phyloP scores from a whole-genome alignment of 2,113 vertebrate species.

The Capreolus pygargus region DNA sequence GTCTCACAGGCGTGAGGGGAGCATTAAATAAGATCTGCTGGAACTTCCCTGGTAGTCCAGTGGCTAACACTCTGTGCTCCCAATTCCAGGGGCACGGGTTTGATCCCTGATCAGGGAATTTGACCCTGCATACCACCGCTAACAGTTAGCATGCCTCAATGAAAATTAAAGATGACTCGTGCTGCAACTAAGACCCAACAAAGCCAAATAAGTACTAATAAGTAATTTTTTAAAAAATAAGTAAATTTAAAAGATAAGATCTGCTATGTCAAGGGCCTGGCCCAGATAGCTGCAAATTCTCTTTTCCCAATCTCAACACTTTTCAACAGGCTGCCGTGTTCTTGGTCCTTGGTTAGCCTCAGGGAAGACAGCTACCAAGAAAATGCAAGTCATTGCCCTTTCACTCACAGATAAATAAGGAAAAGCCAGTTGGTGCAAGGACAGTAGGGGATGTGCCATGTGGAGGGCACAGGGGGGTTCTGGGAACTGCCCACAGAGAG shows the following conservation, averaged over 20 bases:
- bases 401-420: neutral
- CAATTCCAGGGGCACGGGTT: neutral
- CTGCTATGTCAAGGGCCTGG: neutral
- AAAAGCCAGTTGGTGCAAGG: neutral
- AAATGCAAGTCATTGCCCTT: neutral
- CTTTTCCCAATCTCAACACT: too few relatives aligned
- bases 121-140: neutral
- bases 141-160: neutral
- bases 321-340: neutral
- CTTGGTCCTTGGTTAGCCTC: neutral
- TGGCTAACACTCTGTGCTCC: neutral
- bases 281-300: neutral
- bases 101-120: neutral
- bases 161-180: neutral
- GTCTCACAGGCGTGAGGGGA: accelerated
- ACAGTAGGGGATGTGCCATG: accelerated
- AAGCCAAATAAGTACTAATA: neutral
- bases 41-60: neutral
- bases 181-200: neutral
- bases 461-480: neutral
- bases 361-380: neutral
- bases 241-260: neutral
- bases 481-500: too few relatives aligned
- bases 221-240: neutral
- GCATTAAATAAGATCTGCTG: neutral